Evolutionary conservation across 2,888 invertebrate species (phyloP), one percentile per base, ranked within the genome.

Genomic region (Escarpia spicata): DNA sequence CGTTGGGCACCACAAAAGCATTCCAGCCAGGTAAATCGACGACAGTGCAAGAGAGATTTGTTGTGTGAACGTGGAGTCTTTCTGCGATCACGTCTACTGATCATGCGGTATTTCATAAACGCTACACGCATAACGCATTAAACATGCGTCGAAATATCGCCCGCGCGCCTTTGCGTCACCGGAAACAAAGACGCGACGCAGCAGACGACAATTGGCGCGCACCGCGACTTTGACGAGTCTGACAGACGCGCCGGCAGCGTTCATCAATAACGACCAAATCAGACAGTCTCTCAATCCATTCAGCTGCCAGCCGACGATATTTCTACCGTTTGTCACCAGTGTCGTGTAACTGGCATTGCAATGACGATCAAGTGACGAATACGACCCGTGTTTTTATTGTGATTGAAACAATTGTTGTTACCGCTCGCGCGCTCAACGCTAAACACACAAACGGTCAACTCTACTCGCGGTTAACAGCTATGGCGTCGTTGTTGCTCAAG

Each of bases 181-280:
- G 75, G 75, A 75, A 75, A 75, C 75, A 75, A 75, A 75, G 75
- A 75, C 75, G 26, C 19, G 19, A 26, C 3, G 75, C 75, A 75
- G 75, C 75, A 75, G 75, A 75, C 75, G 75, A 75, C 75, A 75
- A 75, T 75, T n/a, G 75, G 26, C 75, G 19, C 75, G 26, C 75
- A 26, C 75, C 75, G 6, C 75, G 6, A 26, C 60, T 75, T 19
- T 75, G 75, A 75, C 75, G 75, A 75, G 75, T 6, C 75, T 75
- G 75, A 75, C 75, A 75, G 75, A 75, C 75, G 75, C 75, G 75
- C 75, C 75, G n/a, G 26, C 75, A 75, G 75, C n/a, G 75, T 75
- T 75, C 75, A 75, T 75, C n/a, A 75, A 75, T 75, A 75, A 75
- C 19, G 75, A 75, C 75, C 75, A 75, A 75, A 75, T 75, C 75